Evolutionary conservation across 2,113 vertebrate species (phyloP), one percentile per base, ranked within the genome.

Genomic region (Gadus macrocephalus): DNA sequence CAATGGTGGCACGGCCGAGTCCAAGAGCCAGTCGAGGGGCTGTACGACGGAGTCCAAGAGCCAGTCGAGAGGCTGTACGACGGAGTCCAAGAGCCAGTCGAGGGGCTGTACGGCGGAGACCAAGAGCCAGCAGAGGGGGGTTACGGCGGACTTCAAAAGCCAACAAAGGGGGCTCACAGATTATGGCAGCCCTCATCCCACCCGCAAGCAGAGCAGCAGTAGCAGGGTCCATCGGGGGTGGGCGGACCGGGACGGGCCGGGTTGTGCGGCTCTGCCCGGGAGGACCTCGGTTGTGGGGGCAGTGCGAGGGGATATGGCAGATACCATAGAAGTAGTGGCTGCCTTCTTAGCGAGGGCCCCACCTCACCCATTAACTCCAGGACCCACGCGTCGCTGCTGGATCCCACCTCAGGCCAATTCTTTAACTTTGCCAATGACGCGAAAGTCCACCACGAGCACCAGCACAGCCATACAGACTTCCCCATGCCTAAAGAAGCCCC

Each of bases 391-490:
- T 15, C 85, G 86, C 67, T 89, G 87, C 83, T 93, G 93, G 93
- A 85, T 82, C 42, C 91, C 89, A 28, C 86, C 92, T 0, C 83
- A 90, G 83, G 85, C 86, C 1, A 89, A 90, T 86, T 91, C 91
- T 11, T 75, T 92, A 75, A 92, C 93, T 5, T 90, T 93, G 84
- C 93, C 93, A 69, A 86, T 92, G 79, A 89, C 91, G 66, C 81
- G 87, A 55, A 91, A 67, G 80, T 62, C 74, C 53, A 90, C 85
- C 75, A 85, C 83, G 64, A 91, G 90, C 87, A 90, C 87, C 86
- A 94, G 92, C 90, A 93, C 92, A 28, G 94, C 92, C 85, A 94
- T 93, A 79, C 94, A 95, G 79, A 94, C 94, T 62, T 94, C 93
- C 5, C 94, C 94, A 71, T 89, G 90, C 83, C 86, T 94, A n/a